These are phyloP conservation scores for Serinus canaria DNA, from an alignment of 2,113 vertebrate genomes.

Conservation along the genomic window DNA sequence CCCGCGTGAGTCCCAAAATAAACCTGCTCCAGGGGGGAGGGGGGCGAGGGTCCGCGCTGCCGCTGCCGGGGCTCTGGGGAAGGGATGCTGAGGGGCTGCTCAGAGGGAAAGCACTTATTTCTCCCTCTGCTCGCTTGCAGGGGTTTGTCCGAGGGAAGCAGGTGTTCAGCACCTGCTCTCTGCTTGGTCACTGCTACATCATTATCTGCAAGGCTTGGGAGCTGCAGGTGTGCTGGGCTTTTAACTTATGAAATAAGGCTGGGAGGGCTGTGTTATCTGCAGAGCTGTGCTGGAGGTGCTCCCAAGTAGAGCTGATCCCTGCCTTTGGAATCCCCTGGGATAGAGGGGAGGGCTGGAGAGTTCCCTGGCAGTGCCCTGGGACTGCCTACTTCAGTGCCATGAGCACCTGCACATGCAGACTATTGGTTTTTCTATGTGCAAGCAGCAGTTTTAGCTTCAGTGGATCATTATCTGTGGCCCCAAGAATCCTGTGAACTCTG, in stretches of 20 bases:
- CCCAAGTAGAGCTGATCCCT: neutral
- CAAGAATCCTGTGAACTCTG: neutral
- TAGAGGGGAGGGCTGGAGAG: neutral
- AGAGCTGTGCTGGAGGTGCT: neutral
- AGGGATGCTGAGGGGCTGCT: neutral
- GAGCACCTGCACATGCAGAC: neutral
- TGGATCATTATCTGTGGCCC: neutral
- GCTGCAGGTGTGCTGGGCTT: neutral
- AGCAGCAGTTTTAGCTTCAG: neutral
- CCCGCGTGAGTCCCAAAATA: neutral
- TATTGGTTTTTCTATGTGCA: neutral
- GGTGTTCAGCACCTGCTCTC: neutral
- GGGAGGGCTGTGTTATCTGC: neutral
- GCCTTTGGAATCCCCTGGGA: neutral
- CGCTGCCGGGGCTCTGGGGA: neutral
- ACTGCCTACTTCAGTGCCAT: neutral
- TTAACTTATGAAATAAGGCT: neutral
- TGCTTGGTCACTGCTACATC: neutral
- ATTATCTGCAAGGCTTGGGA: neutral
- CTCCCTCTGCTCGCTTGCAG: neutral
- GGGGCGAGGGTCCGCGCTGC: neutral
- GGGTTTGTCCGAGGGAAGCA: neutral
- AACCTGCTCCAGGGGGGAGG: neutral
- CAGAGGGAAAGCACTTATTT: neutral
- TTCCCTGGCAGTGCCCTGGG: neutral